Percentiles rank a stretch among this genome's conserved stretches.
Conservation (phyloP, 2,888 invertebrate genomes). For the Oscheius onirici region DNA sequence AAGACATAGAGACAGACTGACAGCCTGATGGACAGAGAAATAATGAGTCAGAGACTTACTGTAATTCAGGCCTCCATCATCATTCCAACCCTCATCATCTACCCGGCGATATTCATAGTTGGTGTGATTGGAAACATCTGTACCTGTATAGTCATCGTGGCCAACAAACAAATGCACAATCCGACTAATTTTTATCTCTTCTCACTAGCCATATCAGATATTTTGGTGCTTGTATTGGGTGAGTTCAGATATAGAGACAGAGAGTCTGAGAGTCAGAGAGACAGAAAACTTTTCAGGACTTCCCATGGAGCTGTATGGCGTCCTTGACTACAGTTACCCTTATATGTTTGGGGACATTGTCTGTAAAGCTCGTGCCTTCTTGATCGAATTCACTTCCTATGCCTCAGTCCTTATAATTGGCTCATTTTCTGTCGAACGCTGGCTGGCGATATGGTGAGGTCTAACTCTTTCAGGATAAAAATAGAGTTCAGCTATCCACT, state of each 20-base stretch:
- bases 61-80: constrained; percentile 58
- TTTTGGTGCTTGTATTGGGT: constrained; percentile 69
- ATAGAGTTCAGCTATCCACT: constrained; percentile 65
- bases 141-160: constrained; percentile 67
- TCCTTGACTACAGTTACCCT: constrained; percentile 64
- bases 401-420: constrained; percentile 69
- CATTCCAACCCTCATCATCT: constrained; percentile 65
- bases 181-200: constrained; percentile 70
- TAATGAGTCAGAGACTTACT: too few relatives aligned
- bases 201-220: constrained; percentile 67
- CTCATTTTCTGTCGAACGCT: constrained; percentile 70
- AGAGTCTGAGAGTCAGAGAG: too few relatives aligned
- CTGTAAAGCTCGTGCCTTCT: constrained; percentile 67
- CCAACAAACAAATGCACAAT: constrained; percentile 65
- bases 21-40: too few relatives aligned
- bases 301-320: constrained; percentile 68
- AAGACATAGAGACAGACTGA: too few relatives aligned
- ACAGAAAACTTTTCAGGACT: constrained; percentile 54
- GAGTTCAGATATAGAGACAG: constrained; percentile 15
- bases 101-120: constrained; percentile 60
- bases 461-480: neutral
- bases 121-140: constrained; percentile 67
- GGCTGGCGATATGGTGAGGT: constrained; percentile 68
- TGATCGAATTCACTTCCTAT: constrained; percentile 68
- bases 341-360: constrained; percentile 62